Percentiles rank a stretch among this genome's conserved stretches.
Evolutionary conservation across 1,140 invertebrate species (phyloP).

Genomic region (Himalopsyche phryganea): DNA sequence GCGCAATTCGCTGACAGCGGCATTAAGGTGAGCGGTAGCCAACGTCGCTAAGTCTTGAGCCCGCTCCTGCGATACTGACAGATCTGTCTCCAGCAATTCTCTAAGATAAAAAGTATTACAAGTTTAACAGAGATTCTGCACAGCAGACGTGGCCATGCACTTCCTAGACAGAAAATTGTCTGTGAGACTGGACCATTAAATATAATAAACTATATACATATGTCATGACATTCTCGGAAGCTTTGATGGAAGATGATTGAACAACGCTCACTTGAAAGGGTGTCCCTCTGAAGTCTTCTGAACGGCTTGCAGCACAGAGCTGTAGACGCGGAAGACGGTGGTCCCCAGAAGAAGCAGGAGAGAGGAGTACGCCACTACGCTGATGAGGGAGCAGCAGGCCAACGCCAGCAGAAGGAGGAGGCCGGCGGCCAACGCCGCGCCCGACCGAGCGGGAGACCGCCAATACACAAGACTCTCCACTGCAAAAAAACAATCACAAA

Average conservation of each 20-base stretch:
- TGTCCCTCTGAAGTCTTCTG: constrained; percentile 96
- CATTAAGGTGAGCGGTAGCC: constrained; percentile 81
- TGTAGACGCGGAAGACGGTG: constrained; percentile 92
- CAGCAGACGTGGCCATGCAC: too few species aligned
- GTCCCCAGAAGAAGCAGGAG: constrained; percentile 79
- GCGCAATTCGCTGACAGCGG: constrained; percentile 74
- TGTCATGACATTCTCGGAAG: too few species aligned
- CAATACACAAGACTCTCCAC: constrained; percentile 96
- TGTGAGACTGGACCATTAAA: too few species aligned
- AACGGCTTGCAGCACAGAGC: constrained; percentile 90
- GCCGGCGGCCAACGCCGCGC: constrained; percentile 83
- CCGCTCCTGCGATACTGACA: constrained; percentile 82
- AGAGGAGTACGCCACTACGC: constrained; percentile 88
- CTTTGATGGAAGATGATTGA: neutral
- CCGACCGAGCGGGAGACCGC: constrained; percentile 91
- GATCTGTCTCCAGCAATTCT: constrained; percentile 81
- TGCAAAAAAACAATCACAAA: too few species aligned
- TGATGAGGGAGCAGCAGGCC: constrained; percentile 92
- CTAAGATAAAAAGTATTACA: constrained; percentile 47
- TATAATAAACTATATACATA: too few species aligned
- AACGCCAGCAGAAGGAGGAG: constrained; percentile 86
- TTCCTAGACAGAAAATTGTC: too few species aligned
- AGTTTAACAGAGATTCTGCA: neutral
- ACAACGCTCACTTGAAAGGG: constrained; percentile 85
- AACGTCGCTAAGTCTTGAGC: constrained; percentile 80